Percentiles rank a stretch among this genome's conserved stretches.
phyloP scores from a whole-genome alignment of 2,888 invertebrate genomes.

The Lithophane semibrunnea region DNA sequence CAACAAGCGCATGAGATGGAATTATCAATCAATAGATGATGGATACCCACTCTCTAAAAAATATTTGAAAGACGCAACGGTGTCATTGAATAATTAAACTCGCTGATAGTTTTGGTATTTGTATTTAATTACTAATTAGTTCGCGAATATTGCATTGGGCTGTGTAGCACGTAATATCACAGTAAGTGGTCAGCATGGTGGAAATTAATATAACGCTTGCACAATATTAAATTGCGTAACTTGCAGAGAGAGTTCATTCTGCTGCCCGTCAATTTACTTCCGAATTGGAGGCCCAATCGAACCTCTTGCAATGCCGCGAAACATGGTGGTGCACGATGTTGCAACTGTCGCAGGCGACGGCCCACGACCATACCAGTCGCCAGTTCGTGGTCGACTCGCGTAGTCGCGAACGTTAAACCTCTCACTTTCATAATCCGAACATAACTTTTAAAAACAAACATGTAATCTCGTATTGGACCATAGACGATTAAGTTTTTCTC shows the following conservation, averaged over 20 bases:
- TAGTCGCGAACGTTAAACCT: conserved; percentile 77
- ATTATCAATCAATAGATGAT: background rate
- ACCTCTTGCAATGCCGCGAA: conserved; percentile 56
- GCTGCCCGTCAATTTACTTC: conserved; percentile 81
- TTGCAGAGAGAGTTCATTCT: conserved; percentile 79
- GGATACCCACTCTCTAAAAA: no score
- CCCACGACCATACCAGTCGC: conserved; percentile 79
- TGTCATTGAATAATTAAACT: conserved; percentile 12
- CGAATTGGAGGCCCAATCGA: conserved; percentile 79
- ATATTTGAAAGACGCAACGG: background rate
- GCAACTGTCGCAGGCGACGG: conserved; percentile 69
- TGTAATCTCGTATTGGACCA: conserved; percentile 66
- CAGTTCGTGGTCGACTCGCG: conserved; percentile 83
- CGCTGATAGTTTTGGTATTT: conserved; percentile 5
- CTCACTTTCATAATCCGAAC: conserved; percentile 57
- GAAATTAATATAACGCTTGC: conserved; percentile 71
- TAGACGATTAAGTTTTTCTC: conserved; percentile 43
- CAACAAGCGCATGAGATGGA: background rate
- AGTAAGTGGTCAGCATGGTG: conserved; percentile 34
- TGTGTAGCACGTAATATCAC: conserved; percentile 39
- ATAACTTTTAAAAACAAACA: conserved; percentile 67
- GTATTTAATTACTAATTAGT: conserved; percentile 13
- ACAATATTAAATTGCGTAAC: conserved; percentile 83
- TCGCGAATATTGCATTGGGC: conserved; percentile 10
- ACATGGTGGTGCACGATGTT: conserved; percentile 72